These are phyloP conservation scores for Myoxocephalus aenaeus DNA, from an alignment of 2,797 vertebrate species.

Conservation along the genomic window DNA sequence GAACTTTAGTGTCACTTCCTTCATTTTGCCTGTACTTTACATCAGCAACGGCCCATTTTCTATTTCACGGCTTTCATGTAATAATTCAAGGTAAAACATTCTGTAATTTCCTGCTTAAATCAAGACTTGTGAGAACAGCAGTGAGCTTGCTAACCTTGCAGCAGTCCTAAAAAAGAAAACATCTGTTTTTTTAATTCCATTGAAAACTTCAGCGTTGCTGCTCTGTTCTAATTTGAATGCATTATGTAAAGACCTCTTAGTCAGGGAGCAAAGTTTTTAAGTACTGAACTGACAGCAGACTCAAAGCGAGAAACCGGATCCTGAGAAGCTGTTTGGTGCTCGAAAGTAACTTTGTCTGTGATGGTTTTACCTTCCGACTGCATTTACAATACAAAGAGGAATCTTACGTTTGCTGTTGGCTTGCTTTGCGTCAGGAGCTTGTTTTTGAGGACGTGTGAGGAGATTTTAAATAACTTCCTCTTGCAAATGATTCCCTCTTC, in stretches of 20 bases:
- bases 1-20: constrained; percentile 3
- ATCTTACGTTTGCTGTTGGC: constrained; percentile 30
- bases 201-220: constrained; percentile 21
- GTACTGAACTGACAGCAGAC: constrained; percentile 20
- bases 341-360: constrained; percentile 34
- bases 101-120: constrained; percentile 43
- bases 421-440: constrained; percentile 50
- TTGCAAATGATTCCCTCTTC: constrained; percentile 45
- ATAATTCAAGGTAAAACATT: constrained; percentile 35
- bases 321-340: constrained; percentile 43
- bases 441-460: constrained; percentile 57
- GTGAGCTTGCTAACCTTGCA: constrained; percentile 31
- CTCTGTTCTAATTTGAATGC: constrained; percentile 47
- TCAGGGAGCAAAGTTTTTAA: constrained; percentile 35
- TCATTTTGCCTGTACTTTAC: constrained; percentile 5
- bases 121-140: constrained; percentile 32
- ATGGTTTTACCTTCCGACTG: constrained; percentile 47
- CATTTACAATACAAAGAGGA: constrained; percentile 65
- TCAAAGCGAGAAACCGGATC: constrained; percentile 41
- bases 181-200: constrained; percentile 31
- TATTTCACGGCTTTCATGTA: constrained; percentile 30
- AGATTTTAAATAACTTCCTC: constrained; percentile 61
- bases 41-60: constrained; percentile 29
- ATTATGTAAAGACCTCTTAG: constrained; percentile 48
- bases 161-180: constrained; percentile 11